Evolutionary conservation across 2,113 vertebrate species (phyloP).

Genomic region (Archocentrus centrarchus): DNA sequence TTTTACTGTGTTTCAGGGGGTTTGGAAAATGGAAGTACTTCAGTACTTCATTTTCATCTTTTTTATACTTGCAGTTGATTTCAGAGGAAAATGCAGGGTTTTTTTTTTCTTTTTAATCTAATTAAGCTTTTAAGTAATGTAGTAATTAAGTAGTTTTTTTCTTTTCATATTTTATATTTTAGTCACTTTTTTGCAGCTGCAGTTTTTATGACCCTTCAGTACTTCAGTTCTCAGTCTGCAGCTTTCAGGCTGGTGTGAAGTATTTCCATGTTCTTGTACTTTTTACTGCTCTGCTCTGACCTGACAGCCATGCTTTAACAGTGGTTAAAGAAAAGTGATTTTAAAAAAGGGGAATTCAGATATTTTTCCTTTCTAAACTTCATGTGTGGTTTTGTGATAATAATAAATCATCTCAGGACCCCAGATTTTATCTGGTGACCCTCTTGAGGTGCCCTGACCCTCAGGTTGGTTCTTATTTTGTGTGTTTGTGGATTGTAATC

Average conservation of each 20-base stretch:
- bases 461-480: not conserved
- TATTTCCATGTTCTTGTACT: not conserved
- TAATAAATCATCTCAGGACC: not conserved
- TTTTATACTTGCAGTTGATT: too few species aligned
- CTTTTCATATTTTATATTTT: not conserved
- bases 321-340: too few species aligned
- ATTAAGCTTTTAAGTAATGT: not conserved
- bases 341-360: too few species aligned
- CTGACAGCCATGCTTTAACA: fast-evolving
- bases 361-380: not conserved
- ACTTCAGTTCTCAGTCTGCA: not conserved
- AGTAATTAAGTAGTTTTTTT: too few species aligned
- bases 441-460: not conserved
- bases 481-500: not conserved
- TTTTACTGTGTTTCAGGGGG: not conserved
- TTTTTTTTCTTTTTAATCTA: not conserved
- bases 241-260: not conserved
- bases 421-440: not conserved
- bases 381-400: not conserved
- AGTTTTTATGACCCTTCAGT: not conserved
- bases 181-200: not conserved
- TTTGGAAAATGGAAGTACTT: not conserved
- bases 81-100: not conserved
- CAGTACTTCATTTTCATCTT: not conserved
- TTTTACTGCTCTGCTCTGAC: not conserved